Evolutionary conservation across 2,888 invertebrate species (phyloP).

Genomic region (Orgyia antiqua): DNA sequence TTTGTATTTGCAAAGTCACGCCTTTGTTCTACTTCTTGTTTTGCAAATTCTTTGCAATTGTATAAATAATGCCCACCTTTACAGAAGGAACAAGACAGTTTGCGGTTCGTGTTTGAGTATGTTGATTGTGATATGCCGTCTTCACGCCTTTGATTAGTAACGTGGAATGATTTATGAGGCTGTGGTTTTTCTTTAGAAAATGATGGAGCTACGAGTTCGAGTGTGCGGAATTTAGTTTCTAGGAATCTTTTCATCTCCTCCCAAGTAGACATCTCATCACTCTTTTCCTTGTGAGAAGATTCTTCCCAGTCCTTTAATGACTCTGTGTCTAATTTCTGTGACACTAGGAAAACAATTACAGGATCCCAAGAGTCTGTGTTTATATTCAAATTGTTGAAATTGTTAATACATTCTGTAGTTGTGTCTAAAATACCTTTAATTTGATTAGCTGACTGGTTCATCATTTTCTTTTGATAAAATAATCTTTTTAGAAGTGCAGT

Average conservation of each 20-base stretch:
- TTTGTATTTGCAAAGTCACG: neutral
- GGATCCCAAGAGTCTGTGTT: constrained; percentile 20
- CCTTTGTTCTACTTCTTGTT: constrained; percentile 1
- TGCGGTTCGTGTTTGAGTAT: neutral
- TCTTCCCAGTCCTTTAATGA: constrained; percentile 19
- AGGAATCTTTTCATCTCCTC: constrained; percentile 15
- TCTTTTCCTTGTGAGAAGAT: constrained; percentile 1
- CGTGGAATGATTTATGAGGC: neutral
- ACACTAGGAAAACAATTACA: constrained; percentile 19
- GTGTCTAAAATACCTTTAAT: constrained; percentile 23
- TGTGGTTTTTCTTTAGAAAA: neutral
- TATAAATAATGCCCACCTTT: constrained; percentile 7
- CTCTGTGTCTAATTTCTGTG: constrained; percentile 23
- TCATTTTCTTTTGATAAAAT: constrained; percentile 15
- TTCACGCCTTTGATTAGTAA: neutral
- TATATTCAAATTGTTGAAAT: constrained; percentile 17
- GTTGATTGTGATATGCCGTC: neutral
- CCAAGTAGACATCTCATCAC: neutral
- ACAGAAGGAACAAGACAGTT: constrained; percentile 2
- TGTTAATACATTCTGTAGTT: constrained; percentile 22
- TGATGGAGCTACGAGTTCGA: constrained; percentile 14
- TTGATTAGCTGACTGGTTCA: constrained; percentile 7
- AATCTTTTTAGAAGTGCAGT: constrained; percentile 14
- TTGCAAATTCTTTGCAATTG: constrained; percentile 7
- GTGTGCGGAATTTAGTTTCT: constrained; percentile 20